Evolutionary conservation across 2,113 vertebrate species (phyloP).

Genomic region (Bagarius yarrelli): DNA sequence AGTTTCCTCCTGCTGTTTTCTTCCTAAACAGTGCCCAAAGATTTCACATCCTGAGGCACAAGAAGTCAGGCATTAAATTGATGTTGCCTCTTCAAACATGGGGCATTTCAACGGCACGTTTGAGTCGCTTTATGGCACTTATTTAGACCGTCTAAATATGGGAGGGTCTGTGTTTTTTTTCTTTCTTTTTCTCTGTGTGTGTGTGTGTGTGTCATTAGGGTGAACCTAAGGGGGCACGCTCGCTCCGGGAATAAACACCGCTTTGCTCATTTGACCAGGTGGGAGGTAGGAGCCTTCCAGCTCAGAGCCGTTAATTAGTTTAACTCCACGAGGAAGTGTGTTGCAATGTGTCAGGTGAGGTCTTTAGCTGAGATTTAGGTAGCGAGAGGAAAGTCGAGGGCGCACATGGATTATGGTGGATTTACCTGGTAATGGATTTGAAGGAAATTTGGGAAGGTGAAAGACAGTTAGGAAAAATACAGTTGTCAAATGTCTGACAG

Average conservation of each 20-base stretch:
- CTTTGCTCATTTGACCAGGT: constrained; percentile 34
- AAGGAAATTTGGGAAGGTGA: neutral
- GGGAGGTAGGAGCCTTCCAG: constrained; percentile 29
- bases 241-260: constrained; percentile 25
- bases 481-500: neutral
- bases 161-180: constrained; percentile 24
- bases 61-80: constrained; percentile 64
- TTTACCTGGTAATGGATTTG: constrained; percentile 26
- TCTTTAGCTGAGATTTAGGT: constrained; percentile 44
- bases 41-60: constrained; percentile 66
- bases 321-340: constrained; percentile 37
- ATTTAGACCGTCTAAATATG: constrained; percentile 57
- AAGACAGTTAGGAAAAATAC: neutral
- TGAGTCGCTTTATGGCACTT: constrained; percentile 57
- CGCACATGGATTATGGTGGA: constrained; percentile 15
- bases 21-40: constrained; percentile 54
- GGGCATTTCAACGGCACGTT: constrained; percentile 51
- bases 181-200: neutral
- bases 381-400: constrained; percentile 21
- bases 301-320: constrained; percentile 39
- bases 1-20: constrained; percentile 65
- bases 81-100: constrained; percentile 59
- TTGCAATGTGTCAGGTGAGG: constrained; percentile 39
- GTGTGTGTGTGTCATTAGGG: constrained; percentile 31
- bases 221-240: constrained; percentile 43